A percentile compares a stretch with the other conserved stretches of the same genome.
These are phyloP conservation scores for Corythornis leucogaster DNA, from an alignment of 2,797 vertebrate genomes.

Conservation along the genomic window DNA sequence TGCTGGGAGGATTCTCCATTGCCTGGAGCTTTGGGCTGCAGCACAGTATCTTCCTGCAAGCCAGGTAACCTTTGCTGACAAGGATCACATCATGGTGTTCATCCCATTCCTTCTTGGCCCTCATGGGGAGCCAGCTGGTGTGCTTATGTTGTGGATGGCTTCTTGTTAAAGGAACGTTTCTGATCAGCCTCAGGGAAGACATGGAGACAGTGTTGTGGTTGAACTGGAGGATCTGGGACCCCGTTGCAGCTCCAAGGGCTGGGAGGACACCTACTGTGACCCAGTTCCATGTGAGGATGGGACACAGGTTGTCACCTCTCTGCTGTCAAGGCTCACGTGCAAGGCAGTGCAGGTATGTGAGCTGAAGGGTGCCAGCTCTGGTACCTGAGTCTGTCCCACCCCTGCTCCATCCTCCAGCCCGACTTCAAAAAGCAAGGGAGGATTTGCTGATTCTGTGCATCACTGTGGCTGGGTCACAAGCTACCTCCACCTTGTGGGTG, in stretches of 20 bases:
- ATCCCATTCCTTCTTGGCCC: neutral
- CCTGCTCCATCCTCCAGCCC: neutral
- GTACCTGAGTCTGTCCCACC: fast-evolving
- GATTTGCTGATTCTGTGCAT: neutral
- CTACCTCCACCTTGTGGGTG: neutral
- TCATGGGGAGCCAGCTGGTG: neutral
- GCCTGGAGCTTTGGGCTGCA: neutral
- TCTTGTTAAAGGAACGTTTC: neutral
- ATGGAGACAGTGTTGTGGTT: neutral
- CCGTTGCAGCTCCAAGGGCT: neutral
- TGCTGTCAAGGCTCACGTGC: neutral
- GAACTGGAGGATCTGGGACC: neutral
- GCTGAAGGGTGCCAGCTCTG: neutral
- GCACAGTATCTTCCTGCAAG: neutral
- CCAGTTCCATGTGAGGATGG: neutral
- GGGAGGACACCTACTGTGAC: neutral
- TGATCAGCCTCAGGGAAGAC: neutral
- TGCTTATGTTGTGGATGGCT: fast-evolving
- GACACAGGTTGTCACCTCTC: neutral
- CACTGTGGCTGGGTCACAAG: fast-evolving
- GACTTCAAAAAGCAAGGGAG: neutral
- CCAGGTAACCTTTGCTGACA: neutral
- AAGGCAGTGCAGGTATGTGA: neutral
- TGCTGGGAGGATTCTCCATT: neutral
- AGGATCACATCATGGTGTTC: neutral